phyloP scores from a whole-genome alignment of 1,140 invertebrate genomes.

The Drosophila rufa region DNA sequence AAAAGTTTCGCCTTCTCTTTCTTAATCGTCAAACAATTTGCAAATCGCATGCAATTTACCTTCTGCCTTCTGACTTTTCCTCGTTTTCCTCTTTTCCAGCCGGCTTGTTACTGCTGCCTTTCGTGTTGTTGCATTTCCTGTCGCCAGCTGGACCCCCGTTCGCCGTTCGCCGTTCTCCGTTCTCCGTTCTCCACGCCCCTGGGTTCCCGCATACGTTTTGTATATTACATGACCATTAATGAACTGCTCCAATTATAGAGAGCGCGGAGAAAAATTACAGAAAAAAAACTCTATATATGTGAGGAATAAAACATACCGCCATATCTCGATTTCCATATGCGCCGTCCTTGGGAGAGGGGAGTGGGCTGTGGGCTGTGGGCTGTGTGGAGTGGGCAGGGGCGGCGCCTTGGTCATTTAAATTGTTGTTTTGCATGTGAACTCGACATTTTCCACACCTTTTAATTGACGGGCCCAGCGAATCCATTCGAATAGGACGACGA shows the following conservation, averaged over 20 bases:
- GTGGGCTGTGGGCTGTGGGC: no score
- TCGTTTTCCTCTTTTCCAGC: not conserved
- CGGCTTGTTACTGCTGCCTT: constrained; percentile 45
- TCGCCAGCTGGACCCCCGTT: constrained; percentile 29
- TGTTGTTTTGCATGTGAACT: constrained; percentile 74
- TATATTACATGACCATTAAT: constrained; percentile 69
- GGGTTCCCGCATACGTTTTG: constrained; percentile 49
- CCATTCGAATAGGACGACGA: constrained; percentile 28
- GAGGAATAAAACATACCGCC: constrained; percentile 33
- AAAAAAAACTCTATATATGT: constrained; percentile 14
- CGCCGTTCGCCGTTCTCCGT: not conserved
- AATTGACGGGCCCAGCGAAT: constrained; percentile 60
- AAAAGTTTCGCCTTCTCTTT: constrained; percentile 72
- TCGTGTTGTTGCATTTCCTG: constrained; percentile 70
- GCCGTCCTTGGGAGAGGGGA: constrained; percentile 30
- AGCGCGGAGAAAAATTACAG: constrained; percentile 32
- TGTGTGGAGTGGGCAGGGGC: not conserved
- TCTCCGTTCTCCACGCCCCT: constrained; percentile 12
- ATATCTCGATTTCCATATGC: constrained; percentile 47
- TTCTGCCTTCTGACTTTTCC: constrained; percentile 33
- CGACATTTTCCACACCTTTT: constrained; percentile 78
- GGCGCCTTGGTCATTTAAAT: constrained; percentile 64
- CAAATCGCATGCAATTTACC: constrained; percentile 73
- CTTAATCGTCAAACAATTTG: constrained; percentile 80
- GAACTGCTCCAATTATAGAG: constrained; percentile 71